Evolutionary conservation across 2,888 invertebrate species (phyloP).

Genomic region (Beris chalybata): DNA sequence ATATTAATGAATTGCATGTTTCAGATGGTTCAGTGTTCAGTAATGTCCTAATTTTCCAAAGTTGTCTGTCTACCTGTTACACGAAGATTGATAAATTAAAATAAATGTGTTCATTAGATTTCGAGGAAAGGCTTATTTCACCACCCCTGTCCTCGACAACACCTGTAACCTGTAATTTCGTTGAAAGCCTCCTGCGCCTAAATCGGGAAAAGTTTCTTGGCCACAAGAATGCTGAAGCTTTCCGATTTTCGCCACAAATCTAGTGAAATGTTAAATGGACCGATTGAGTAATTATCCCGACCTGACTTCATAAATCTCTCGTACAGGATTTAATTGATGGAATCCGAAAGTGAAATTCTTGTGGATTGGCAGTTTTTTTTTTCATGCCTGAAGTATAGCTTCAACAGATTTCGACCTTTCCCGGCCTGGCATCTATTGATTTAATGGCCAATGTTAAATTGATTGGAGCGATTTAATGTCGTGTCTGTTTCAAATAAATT

Average conservation of each 20-base stretch:
- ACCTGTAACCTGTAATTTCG: no score
- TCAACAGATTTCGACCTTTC: constrained; percentile 5
- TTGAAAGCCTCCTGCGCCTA: no score
- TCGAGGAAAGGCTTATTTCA: no score
- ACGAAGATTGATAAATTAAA: no score
- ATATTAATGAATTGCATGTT: no score
- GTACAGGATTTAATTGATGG: constrained; percentile 16
- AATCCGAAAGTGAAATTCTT: constrained; percentile 13
- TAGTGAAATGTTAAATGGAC: constrained; percentile 24
- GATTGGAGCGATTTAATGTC: constrained; percentile 6
- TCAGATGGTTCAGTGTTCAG: no score
- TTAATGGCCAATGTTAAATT: constrained; percentile 19
- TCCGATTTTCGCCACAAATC: constrained; percentile 1
- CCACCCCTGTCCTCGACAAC: no score
- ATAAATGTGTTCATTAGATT: no score
- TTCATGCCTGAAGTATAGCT: background rate
- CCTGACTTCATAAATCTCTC: constrained; percentile 15
- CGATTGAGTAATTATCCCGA: constrained; percentile 23
- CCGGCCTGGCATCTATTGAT: constrained; percentile 8
- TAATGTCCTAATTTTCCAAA: no score
- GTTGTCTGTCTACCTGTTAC: no score
- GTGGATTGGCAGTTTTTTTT: constrained; percentile 13
- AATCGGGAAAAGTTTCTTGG: no score
- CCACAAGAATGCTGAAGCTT: no score
- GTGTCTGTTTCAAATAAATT: constrained; percentile 5